Percentiles rank a stretch among this genome's conserved stretches.
Conservation (phyloP, 92 coral and sea anemone genomes). For the Epizoanthus fatuus region DNA sequence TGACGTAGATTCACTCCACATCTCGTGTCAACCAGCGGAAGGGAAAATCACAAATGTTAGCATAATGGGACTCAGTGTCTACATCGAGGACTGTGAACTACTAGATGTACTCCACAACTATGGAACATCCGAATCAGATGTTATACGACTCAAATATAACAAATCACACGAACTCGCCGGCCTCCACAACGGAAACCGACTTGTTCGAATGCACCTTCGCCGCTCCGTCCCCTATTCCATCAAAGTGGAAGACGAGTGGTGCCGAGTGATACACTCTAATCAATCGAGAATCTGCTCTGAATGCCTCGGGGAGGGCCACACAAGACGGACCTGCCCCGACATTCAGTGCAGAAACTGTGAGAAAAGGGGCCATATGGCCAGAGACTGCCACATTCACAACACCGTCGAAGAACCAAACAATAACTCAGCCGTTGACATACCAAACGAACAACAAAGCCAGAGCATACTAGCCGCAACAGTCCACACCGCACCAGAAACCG, state of each 20-base stretch:
- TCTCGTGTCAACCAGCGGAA: neutral
- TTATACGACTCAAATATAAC: slow-evolving; percentile 47
- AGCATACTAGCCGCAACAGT: too few relatives aligned
- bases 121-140: slow-evolving; percentile 27
- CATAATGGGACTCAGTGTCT: slow-evolving; percentile 36
- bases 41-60: slow-evolving; percentile 2
- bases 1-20: neutral
- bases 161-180: slow-evolving; percentile 49
- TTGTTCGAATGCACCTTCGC: slow-evolving; percentile 22
- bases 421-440: too few relatives aligned
- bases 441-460: too few relatives aligned
- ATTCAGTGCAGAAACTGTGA: too few relatives aligned
- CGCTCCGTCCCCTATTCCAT: slow-evolving; percentile 6
- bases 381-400: too few relatives aligned
- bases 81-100: neutral
- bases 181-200: slow-evolving; percentile 46
- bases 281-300: slow-evolving; percentile 2
- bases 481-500: too few relatives aligned
- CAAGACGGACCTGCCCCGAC: neutral
- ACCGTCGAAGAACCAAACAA: too few relatives aligned
- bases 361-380: too few relatives aligned
- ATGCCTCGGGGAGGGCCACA: neutral
- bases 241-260: neutral
- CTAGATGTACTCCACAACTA: neutral
- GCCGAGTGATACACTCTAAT: neutral